Evolutionary conservation across 2,797 vertebrate genomes (phyloP), one percentile per base, ranked within the genome.

Genomic region (Falco columbarius): DNA sequence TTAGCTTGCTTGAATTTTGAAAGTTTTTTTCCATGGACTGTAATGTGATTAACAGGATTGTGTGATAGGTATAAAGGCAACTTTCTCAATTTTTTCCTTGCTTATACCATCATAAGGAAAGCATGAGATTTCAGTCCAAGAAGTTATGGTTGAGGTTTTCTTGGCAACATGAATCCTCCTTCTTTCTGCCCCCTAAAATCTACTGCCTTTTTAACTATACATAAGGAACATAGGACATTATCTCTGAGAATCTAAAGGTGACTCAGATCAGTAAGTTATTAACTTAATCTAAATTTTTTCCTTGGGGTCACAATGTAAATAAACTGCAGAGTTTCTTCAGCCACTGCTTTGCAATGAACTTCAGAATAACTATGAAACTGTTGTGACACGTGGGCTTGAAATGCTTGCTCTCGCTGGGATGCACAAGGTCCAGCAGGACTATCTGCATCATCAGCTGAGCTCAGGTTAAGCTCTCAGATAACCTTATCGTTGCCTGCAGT

Each of bases 401-500:
- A 47, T 9, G 8, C 27, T 72, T 77, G 14, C 10, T 74, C 58
- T 70, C 3, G 0, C 10, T 22, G 38, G 34, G 59, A 51, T 30
- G 44, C 24, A 38, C 46, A 56, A 58, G n/a, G 76, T 63, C 40
- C 66, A 72, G 54, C 46, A 86, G 49, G 44, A 83, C 51, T 40
- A 54, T 58, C 62, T 74, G 56, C 34, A 54, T 23, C 63, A 9
- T 0, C 0, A 2, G 7, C n/a, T 29, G 52, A 67, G 36, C 66
- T 77, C 32, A 70, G 36, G 23, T 68, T 46, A 66, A 63, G 12
- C 61, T 49, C 67, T 68, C 38, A 70, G 42, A 58, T 34, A 77
- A 59, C n/a, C 49, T 51, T 30, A 26, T 6, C 17, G 5, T 8
- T 55, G n/a, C 27, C 40, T 52, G 27, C n/a, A 62, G 44, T 0